phyloP scores from a whole-genome alignment of 2,113 vertebrate species.

The Spea bombifrons region DNA sequence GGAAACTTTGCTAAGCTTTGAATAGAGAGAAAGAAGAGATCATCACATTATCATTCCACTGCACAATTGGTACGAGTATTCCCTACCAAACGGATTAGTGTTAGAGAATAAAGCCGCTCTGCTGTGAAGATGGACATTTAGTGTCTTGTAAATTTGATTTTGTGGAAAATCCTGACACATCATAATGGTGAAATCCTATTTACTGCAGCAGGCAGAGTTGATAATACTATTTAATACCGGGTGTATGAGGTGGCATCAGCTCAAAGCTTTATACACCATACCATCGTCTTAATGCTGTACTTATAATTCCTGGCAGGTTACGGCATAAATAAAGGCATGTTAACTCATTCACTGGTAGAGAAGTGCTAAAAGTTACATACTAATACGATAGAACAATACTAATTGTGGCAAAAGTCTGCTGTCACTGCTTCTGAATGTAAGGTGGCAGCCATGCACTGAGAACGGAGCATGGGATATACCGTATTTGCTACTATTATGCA shows the following conservation, averaged over 20 bases:
- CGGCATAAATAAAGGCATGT: not conserved
- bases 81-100: slow-evolving; percentile 73
- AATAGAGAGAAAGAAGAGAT: slow-evolving; percentile 63
- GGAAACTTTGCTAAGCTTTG: slow-evolving; percentile 57
- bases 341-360: not conserved
- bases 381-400: too few relatives aligned
- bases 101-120: slow-evolving; percentile 73
- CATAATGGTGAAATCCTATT: slow-evolving; percentile 80
- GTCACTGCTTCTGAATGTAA: too few relatives aligned
- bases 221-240: slow-evolving; percentile 70
- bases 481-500: too few relatives aligned
- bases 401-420: too few relatives aligned
- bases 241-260: slow-evolving; percentile 10
- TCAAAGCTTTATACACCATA: not conserved
- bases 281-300: not conserved
- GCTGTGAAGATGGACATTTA: slow-evolving; percentile 68
- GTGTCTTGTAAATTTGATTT: slow-evolving; percentile 76
- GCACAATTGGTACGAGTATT: slow-evolving; percentile 71
- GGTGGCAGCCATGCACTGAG: too few relatives aligned
- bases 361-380: too few relatives aligned
- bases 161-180: slow-evolving; percentile 76
- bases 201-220: slow-evolving; percentile 70
- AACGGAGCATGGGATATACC: too few relatives aligned
- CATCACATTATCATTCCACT: slow-evolving; percentile 76
- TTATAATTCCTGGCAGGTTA: slow-evolving; percentile 10